Conservation (phyloP, 1,140 invertebrate species). For the Zaprionus africanus region DNA sequence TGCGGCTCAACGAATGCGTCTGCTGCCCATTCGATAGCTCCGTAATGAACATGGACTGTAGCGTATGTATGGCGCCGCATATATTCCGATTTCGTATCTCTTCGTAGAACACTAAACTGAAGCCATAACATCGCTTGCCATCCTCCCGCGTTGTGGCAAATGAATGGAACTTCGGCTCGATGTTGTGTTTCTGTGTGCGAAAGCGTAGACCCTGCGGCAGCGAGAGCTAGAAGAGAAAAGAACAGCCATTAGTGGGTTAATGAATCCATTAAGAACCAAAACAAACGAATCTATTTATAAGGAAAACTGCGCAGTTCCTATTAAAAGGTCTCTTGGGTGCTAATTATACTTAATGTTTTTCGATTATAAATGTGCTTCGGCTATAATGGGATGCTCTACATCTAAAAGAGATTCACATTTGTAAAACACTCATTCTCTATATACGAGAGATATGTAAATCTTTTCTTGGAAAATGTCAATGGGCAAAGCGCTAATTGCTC, state of each 20-base stretch:
- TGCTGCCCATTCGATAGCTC: conserved; percentile 93
- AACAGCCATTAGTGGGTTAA: background rate
- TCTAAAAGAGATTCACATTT: no score
- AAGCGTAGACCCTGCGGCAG: conserved; percentile 97
- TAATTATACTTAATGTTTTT: background rate
- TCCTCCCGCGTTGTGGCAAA: conserved; percentile 99
- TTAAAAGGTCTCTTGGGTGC: background rate
- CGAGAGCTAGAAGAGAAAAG: conserved; percentile 89
- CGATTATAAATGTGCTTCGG: background rate
- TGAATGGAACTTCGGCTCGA: conserved; percentile 96
- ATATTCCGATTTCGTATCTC: conserved; percentile 96
- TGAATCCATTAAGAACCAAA: conserved; percentile 10
- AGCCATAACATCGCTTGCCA: conserved; percentile 96
- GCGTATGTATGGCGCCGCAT: conserved; percentile 96
- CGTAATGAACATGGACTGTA: conserved; percentile 96
- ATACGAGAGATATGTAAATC: no score
- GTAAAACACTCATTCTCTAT: no score
- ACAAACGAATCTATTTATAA: conserved; percentile 31
- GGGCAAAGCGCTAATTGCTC: background rate
- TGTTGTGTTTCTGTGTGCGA: conserved; percentile 95
- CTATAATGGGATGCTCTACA: no score
- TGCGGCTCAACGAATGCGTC: conserved; percentile 86
- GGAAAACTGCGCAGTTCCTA: background rate
- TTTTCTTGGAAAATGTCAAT: no score
- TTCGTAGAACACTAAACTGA: conserved; percentile 97